Base-by-base conservation (phyloP, 2,113 vertebrate genomes). In the Alosa alosa region DNA sequence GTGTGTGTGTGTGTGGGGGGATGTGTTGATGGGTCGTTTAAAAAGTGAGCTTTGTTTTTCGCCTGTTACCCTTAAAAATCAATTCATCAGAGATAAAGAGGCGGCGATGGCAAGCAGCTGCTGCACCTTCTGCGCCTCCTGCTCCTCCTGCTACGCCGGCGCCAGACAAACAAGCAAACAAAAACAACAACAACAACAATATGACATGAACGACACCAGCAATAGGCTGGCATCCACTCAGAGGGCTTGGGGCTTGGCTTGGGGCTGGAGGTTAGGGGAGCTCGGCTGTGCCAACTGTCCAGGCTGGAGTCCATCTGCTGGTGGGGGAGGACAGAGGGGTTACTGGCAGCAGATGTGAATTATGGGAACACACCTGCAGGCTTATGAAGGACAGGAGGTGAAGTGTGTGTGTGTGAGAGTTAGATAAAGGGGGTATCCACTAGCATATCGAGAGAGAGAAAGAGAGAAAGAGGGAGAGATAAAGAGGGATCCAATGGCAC, bases 311-410 rank as follows among this genome's bases (percentile, higher is more conserved):
- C 86, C 86, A 82, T 88, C 86, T 89, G 88, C 55, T 84, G 44
- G 78, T 60, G 86, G 44, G 57, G 81, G 82, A 46, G 84, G 20
- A 45, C 31, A 57, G 46, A n/a, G 81, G 84, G 87, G 64, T 84
- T 84, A 81, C 85, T 86, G 81, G 72, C 10, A 84, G 60, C 89
- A 84, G 85, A 84, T 88, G 87, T 85, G 82, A 83, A 45, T 45
- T 82, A 68, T 36, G 83, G 55, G 81, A 60, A 44, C 81, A 85
- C 87, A 86, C 87, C 82, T 86, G 82, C 83, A 81, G 64, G 39
- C 82, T 88, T 86, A 49, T 49, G 50, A n/a, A 84, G 64, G 22
- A 17, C 57, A 83, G 82, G 18, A 72, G 81, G 52, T 55, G 15
- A 17, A 55, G 52, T 15, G n/a, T 41, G 81, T 44, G 17, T 6